Base-by-base conservation (phyloP, 1,140 invertebrate genomes). In the Psix sp. region DNA sequence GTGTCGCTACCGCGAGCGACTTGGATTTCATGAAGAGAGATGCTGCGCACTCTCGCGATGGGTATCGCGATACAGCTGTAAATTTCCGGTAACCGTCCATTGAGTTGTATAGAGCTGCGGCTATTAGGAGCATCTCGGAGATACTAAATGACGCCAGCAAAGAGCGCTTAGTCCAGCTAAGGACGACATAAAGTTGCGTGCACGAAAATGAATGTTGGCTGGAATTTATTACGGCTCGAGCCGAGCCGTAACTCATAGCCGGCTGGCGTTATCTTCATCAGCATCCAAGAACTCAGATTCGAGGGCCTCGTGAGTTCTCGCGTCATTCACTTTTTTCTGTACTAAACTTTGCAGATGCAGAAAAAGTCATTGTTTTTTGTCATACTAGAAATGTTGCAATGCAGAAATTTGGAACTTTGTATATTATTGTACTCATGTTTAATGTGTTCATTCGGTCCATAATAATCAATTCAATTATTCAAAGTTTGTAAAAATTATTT, bases 171-270 rank as follows among this genome's bases (percentile, higher is more conserved):
- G 81, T 82, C 75, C 74, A 59, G 76, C 80, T 85, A 85, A 86
- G 84, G 79, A 85, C 79, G 84, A 80, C 82, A 86, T 87, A 86
- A 86, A 86, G 78, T 86, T 85, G 83, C 82, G 82, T 86, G 80
- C 82, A 86, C 84, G 83, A 87, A 87, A 87, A 86, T 86, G 82
- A 87, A 86, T 86, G 85, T 85, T 86, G 84, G 80, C 76, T 75
- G 81, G 82, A 87, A 87, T 86, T 86, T 87, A 86, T 86, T 87
- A 87, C 85, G 80, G 83, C 80, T 78, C 62, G 77, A 74, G 67
- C 76, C 68, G 66, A 72, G 66, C 80, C 84, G 84, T 86, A 85
- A 87, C 83, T 87, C 84, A 87, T 86, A 87, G 72, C 71, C 66
- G 70, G 52, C 63, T 85, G 84, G 84, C 84, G 82, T 87, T 87